Conservation (phyloP, 2,797 vertebrate species). For the Sternarchorhynchus goeldii region DNA sequence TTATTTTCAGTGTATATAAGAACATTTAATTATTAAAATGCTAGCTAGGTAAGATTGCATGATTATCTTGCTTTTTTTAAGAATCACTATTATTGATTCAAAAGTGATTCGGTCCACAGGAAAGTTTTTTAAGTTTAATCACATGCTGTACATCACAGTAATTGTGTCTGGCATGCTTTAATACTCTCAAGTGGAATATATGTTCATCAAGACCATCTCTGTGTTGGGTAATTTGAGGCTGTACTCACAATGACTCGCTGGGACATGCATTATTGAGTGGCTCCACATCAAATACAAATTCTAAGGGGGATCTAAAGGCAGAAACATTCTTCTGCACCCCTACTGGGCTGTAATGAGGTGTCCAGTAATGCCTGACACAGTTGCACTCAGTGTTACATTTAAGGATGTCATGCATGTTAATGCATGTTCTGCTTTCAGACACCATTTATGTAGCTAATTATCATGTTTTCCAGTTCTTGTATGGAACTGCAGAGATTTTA, state of each 20-base stretch:
- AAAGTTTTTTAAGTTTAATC: conserved; percentile 12
- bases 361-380: conserved; percentile 58
- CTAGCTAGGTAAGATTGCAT: neutral
- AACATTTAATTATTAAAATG: neutral
- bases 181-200: conserved; percentile 26
- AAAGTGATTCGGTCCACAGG: neutral
- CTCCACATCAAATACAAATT: conserved; percentile 40
- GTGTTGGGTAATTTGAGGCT: conserved; percentile 62
- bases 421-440: conserved; percentile 4
- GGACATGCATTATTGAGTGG: conserved; percentile 57
- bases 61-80: neutral
- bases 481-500: neutral
- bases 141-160: neutral
- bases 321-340: conserved; percentile 68
- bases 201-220: conserved; percentile 9
- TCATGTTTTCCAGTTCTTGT: neutral
- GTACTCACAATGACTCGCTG: conserved; percentile 52
- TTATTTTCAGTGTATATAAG: neutral
- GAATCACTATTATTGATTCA: conserved; percentile 9
- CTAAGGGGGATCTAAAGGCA: conserved; percentile 53
- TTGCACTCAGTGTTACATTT: conserved; percentile 8
- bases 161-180: conserved; percentile 39
- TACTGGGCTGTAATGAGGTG: conserved; percentile 68
- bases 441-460: neutral
- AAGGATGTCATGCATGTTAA: conserved; percentile 2